Evolutionary conservation across 2,113 vertebrate genomes (phyloP), one percentile per base, ranked within the genome.

Genomic region (Melanostigma gelatinosum): DNA sequence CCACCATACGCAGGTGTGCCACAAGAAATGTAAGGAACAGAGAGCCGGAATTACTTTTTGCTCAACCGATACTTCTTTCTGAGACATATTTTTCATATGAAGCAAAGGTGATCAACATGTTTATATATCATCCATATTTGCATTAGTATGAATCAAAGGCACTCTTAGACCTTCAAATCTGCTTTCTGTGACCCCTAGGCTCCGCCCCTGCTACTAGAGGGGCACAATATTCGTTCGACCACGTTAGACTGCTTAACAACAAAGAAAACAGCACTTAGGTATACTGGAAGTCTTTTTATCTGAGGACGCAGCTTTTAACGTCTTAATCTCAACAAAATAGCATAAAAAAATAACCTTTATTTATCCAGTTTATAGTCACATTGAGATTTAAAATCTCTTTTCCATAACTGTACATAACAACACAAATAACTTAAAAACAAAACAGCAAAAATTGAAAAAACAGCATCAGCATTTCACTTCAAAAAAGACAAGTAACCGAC

Each of bases 31-130:
- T 79, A 75, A 79, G 27, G 52, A 27, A 85, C 61, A 69, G 42
- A 11, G 1, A 82, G 70, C 61, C 61, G 66, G 55, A 82, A 90
- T 84, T 72, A 77, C 48, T 86, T 86, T 85, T 86, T 71, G 13
- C 67, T 55, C 27, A 63, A 63, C n/a, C 68, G 46, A 38, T 52
- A 38, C 20, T 22, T 44, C 11, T 34, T 75, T 67, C 22, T 75
- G 1, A 16, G n/a, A 62, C 12, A 42, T 48, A 78, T 68, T 80
- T 71, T 22, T 77, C 32, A 42, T 36, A 24, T 24, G 40, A 61
- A 50, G 66, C 44, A 40, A 15, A 20, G 7, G 13, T 54, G 36
- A 46, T 58, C 1, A 13, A 62, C 34, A 71, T 27, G 9, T 11
- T 69, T 34, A 42, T 10, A 48, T 10, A 48, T 61, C 4, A 12